Base-by-base conservation (phyloP, 1,140 invertebrate genomes). In the Aplysia californica region DNA sequence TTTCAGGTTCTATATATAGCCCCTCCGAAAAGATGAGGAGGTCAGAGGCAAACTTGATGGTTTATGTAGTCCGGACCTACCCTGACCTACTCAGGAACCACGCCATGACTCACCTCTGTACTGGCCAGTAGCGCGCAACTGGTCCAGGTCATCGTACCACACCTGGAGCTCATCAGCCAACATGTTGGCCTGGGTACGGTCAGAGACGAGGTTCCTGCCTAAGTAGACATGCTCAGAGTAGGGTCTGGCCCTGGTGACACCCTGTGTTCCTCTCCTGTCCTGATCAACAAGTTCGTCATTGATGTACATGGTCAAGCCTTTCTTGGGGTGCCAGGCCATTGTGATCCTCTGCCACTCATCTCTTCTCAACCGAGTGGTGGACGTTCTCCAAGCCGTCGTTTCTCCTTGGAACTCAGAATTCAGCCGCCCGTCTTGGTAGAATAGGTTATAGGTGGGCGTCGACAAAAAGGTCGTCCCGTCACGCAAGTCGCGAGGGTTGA, bases 151-250 rank as follows among this genome's bases (percentile, higher is more conserved):
- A 36, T 86, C 85, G 79, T 87, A 86, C 86, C 86, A 88, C 64
- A 84, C 87, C 65, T 86, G 82, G 0, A 90, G 50, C 56, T 90
- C 88, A 78, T 90, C 88, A 29, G 87, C 81, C 36, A 80, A 66
- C 18, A 82, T 78, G 33, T 85, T 76, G 3, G 82, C 79, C 0
- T 81, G 78, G 1, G 41, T 21, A 10, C 72, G 44, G 44, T 38
- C 71, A 35, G 76, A 68, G 3, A 72, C 74, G 29, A 80, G 55
- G 10, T 67, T 58, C 29, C 82, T 77, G 33, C 86, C 86, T 26
- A 87, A 58, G 59, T 84, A 87, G 33, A 86, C 70, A 50, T 76
- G 81, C 0, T 70, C 76, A 2, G 77, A 75, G n/a, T 35, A 66
- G 3, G 83, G 82, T 31, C 80, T 65, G 50, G 86, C 82, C 6